A percentile compares a stretch with the other conserved stretches of the same genome.
These are phyloP conservation scores for Chelonus insularis DNA, from an alignment of 1,140 invertebrate species.

Conservation along the genomic window DNA sequence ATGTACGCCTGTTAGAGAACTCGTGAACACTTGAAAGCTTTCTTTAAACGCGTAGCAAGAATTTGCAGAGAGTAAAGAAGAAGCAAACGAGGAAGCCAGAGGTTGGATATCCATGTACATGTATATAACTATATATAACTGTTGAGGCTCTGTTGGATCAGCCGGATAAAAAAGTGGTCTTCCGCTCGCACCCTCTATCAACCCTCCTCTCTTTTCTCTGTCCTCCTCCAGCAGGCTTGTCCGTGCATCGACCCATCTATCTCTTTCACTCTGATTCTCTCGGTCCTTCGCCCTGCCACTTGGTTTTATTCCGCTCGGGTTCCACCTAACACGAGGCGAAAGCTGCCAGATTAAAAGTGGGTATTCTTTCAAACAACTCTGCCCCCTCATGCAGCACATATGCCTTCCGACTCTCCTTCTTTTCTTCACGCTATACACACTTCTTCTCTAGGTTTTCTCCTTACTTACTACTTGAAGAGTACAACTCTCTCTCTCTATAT, in stretches of 20 bases:
- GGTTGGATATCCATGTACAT: conserved; percentile 12
- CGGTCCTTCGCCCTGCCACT: conserved; percentile 35
- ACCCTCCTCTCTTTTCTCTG: conserved; percentile 1
- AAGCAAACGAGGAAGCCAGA: conserved; percentile 14
- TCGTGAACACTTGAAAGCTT: conserved; percentile 25
- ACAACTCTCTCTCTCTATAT: no score
- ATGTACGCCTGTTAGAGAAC: neutral
- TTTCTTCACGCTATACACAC: neutral
- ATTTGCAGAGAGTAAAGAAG: neutral
- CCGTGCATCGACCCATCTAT: conserved; percentile 19
- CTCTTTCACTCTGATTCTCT: conserved; percentile 33
- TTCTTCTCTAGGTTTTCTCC: neutral
- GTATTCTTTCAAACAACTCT: conserved; percentile 41
- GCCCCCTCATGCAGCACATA: neutral
- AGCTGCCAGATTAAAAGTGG: conserved; percentile 51
- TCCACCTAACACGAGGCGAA: conserved; percentile 40
- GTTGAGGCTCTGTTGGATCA: conserved; percentile 35
- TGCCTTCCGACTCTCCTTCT: conserved; percentile 7
- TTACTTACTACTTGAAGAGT: no score
- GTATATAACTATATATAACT: conserved; percentile 13
- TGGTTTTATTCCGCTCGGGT: conserved; percentile 44
- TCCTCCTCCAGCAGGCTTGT: conserved; percentile 5
- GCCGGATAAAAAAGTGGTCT: conserved; percentile 36
- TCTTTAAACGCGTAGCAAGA: conserved; percentile 23
- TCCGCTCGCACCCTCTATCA: conserved; percentile 14